These are phyloP conservation scores for Anarrhichthys ocellatus DNA, from an alignment of 2,113 vertebrate species.

Conservation along the genomic window DNA sequence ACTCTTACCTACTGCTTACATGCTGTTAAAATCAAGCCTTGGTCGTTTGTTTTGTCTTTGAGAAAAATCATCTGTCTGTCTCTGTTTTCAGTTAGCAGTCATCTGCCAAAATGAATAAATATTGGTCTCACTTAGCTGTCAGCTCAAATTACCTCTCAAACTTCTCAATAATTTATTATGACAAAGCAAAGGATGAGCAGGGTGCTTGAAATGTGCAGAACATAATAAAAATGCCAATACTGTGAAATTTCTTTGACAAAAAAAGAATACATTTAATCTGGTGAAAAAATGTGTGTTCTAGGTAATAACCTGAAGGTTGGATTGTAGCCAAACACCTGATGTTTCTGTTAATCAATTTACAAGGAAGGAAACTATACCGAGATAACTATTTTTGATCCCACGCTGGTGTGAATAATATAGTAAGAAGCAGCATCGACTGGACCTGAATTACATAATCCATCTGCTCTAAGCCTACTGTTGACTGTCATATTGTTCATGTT, in stretches of 20 bases:
- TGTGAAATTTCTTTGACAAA: not conserved
- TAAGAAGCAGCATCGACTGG: constrained; percentile 29
- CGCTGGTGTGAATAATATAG: constrained; percentile 42
- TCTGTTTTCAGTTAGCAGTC: constrained; percentile 3
- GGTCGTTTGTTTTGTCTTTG: constrained; percentile 11
- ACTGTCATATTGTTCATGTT: constrained; percentile 33
- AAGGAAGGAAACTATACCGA: not conserved
- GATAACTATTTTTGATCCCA: not conserved
- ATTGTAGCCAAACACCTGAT: not conserved
- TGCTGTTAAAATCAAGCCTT: not conserved
- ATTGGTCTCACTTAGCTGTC: constrained; percentile 39
- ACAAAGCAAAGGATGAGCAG: constrained; percentile 29
- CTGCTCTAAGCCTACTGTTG: constrained; percentile 19
- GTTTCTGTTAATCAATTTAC: not conserved
- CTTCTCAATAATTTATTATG: constrained; percentile 35
- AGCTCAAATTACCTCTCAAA: constrained; percentile 39
- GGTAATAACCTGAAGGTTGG: too few relatives aligned
- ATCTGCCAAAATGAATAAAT: constrained; percentile 51
- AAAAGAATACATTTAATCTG: not conserved
- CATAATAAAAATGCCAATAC: constrained; percentile 10
- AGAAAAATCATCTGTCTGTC: constrained; percentile 21
- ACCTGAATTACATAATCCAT: constrained; percentile 31
- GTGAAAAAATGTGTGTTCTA: not conserved
- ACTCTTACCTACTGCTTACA: not conserved
- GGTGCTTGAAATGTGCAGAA: constrained; percentile 16